These are phyloP conservation scores for Crossaster papposus DNA, from an alignment of 53 echinoderm and acorn worm genomes.

Conservation along the genomic window DNA sequence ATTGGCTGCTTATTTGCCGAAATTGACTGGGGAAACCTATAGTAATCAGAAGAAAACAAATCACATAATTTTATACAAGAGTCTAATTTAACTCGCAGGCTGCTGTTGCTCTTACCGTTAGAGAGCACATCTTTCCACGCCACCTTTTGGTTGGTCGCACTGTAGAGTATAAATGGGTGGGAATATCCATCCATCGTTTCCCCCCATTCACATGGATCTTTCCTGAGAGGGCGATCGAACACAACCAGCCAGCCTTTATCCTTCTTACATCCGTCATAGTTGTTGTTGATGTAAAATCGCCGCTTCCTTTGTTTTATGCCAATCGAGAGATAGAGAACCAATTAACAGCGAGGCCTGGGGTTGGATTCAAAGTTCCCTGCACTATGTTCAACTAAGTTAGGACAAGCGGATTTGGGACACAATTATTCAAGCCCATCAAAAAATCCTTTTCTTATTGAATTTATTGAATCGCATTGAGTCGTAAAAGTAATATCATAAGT, in stretches of 20 bases:
- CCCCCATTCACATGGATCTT: not conserved
- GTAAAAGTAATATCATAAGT: too few species aligned
- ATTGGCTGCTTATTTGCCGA: too few species aligned
- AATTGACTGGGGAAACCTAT: too few species aligned
- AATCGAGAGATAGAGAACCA: not conserved
- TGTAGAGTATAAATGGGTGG: not conserved
- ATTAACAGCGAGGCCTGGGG: not conserved
- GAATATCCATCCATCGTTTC: too few species aligned
- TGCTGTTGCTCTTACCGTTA: too few species aligned
- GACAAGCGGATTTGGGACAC: not conserved
- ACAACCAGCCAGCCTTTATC: slow-evolving; percentile 7
- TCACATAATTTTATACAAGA: too few species aligned
- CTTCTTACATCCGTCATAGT: not conserved
- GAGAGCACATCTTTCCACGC: not conserved
- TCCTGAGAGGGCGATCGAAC: not conserved
- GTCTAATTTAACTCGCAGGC: too few species aligned
- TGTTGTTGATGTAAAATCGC: not conserved
- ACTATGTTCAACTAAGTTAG: not conserved
- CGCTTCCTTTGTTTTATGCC: not conserved
- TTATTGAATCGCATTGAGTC: too few species aligned
- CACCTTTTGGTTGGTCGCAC: not conserved
- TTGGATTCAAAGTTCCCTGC: not conserved
- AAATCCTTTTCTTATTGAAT: too few species aligned
- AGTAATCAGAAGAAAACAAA: too few species aligned
- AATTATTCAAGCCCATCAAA: too few species aligned